phyloP scores from a whole-genome alignment of 2,888 invertebrate species.

The Eumacrocentrus americanus region DNA sequence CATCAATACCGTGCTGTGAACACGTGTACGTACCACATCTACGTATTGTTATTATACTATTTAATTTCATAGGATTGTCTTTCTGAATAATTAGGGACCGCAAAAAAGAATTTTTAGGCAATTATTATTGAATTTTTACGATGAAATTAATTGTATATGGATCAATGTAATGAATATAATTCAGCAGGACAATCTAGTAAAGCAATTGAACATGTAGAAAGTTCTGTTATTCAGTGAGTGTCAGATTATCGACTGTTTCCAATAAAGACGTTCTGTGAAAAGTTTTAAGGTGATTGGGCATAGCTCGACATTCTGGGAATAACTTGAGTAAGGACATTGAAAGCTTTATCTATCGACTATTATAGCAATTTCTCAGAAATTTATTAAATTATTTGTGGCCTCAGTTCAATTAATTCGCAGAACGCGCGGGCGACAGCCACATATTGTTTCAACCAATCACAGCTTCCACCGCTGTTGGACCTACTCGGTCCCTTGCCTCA shows the following conservation, averaged over 20 bases:
- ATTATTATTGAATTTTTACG: conserved; percentile 4
- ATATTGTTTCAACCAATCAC: conserved; percentile 63
- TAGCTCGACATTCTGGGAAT: conserved; percentile 52
- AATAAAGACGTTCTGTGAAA: conserved; percentile 57
- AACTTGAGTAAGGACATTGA: conserved; percentile 18
- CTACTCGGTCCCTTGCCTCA: conserved; percentile 60
- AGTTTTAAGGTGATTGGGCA: conserved; percentile 52
- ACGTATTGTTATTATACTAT: conserved; percentile 54
- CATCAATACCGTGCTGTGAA: conserved; percentile 38
- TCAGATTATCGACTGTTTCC: conserved; percentile 56
- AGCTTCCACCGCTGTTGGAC: conserved; percentile 62
- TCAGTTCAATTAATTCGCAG: conserved; percentile 30
- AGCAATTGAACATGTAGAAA: conserved; percentile 57
- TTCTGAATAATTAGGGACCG: conserved; percentile 38
- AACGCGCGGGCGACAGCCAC: conserved; percentile 52
- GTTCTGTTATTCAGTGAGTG: conserved; percentile 60
- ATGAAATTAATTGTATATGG: neutral
- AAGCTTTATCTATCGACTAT: neutral
- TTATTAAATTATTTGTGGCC: neutral
- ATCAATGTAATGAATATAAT: conserved; percentile 29
- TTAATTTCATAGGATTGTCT: conserved; percentile 51
- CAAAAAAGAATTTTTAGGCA: too few species aligned
- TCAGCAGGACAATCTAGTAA: conserved; percentile 50
- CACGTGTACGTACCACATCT: conserved; percentile 58
- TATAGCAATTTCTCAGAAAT: neutral